Evolutionary conservation across 2,888 invertebrate genomes (phyloP).

Genomic region (Anthrax anthrax): DNA sequence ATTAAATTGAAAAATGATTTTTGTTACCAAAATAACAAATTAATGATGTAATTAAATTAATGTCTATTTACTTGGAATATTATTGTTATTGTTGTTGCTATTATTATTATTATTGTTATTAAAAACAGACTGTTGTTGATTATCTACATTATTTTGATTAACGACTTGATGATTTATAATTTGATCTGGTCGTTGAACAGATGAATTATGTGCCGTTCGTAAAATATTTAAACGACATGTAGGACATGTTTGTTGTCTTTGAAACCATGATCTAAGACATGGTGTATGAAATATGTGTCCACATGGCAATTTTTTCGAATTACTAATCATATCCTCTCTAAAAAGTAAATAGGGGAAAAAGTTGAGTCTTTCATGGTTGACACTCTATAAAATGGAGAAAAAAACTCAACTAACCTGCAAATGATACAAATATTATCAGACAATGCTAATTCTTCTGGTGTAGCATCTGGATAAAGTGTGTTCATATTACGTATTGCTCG

Average conservation of each 20-base stretch:
- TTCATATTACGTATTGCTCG: constrained; percentile 97
- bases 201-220: constrained; percentile 34
- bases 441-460: constrained; percentile 74
- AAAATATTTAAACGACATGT: constrained; percentile 87
- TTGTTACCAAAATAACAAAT: background rate
- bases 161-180: constrained; percentile 11
- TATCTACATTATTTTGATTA: constrained; percentile 20
- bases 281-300: constrained; percentile 98
- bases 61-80: constrained; percentile 8
- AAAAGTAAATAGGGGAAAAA: constrained; percentile 4
- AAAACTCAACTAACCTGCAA: constrained; percentile 58
- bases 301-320: constrained; percentile 93
- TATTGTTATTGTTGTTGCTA: constrained; percentile 3
- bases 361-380: too few relatives aligned
- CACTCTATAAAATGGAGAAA: too few relatives aligned
- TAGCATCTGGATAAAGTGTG: constrained; percentile 92
- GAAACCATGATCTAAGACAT: constrained; percentile 97
- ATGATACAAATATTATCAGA: constrained; percentile 99
- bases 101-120: constrained; percentile 8
- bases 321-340: constrained; percentile 53
- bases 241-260: constrained; percentile 98
- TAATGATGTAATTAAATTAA: background rate
- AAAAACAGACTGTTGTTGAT: constrained; percentile 8
- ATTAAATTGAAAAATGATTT: constrained; percentile 4
- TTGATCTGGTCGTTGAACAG: constrained; percentile 26